Evolutionary conservation across 2,113 vertebrate species (phyloP).

Genomic region (Rhinolophus sinicus): DNA sequence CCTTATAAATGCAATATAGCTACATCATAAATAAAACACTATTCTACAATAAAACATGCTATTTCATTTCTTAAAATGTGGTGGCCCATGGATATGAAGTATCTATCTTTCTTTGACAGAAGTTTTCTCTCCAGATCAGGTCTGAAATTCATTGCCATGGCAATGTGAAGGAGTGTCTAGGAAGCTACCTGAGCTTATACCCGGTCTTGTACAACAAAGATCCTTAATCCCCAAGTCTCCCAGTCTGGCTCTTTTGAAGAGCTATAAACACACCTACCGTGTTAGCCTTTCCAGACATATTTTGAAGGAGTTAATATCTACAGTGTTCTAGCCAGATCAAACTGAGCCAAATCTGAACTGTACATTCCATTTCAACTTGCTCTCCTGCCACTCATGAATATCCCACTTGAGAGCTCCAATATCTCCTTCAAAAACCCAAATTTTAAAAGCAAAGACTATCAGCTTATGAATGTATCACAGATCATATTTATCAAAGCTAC

Average conservation of each 20-base stretch:
- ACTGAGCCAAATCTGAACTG: neutral
- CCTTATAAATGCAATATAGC: neutral
- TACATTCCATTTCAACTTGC: neutral
- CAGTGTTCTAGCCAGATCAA: constrained; percentile 37
- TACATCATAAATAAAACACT: neutral
- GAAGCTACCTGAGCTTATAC: neutral
- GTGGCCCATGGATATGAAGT: neutral
- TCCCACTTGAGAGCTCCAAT: neutral
- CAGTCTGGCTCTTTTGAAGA: constrained; percentile 55
- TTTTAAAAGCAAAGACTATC: constrained; percentile 38
- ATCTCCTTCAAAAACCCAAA: constrained; percentile 34
- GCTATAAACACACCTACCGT: constrained; percentile 40
- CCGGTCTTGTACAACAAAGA: constrained; percentile 14
- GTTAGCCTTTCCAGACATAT: constrained; percentile 53
- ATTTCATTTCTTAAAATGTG: neutral
- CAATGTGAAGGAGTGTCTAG: neutral
- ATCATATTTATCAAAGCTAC: neutral
- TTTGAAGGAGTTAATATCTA: constrained; percentile 57
- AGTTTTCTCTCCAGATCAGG: neutral
- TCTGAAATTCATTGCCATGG: neutral
- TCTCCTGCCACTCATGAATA: neutral
- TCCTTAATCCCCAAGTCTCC: constrained; percentile 33
- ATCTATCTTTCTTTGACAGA: constrained; percentile 19
- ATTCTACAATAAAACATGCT: neutral
- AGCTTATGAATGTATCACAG: neutral